Conservation (phyloP, 2,113 vertebrate genomes). For the Strix uralensis region DNA sequence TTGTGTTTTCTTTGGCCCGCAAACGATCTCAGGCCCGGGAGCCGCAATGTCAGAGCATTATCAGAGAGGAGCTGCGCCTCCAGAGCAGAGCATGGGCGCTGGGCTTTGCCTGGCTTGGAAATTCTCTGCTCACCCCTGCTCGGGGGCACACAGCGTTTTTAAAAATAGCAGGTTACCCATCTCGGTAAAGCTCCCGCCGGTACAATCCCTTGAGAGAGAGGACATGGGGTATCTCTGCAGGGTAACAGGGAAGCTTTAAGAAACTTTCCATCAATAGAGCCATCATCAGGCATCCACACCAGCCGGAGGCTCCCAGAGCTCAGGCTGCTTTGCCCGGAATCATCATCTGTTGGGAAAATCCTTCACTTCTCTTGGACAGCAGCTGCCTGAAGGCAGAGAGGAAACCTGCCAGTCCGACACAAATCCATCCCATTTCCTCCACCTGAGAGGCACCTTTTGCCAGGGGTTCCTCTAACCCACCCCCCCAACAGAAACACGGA, state of each 20-base stretch:
- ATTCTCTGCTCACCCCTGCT: not conserved
- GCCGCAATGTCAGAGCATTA: not conserved
- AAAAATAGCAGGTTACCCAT: constrained; percentile 33
- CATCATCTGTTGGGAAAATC: not conserved
- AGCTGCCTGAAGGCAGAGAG: not conserved
- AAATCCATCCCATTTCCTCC: not conserved
- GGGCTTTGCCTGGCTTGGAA: not conserved
- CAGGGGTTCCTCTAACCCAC: not conserved
- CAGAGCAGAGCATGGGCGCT: not conserved
- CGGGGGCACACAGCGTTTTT: not conserved
- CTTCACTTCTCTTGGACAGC: not conserved
- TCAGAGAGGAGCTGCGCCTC: not conserved
- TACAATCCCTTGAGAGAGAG: not conserved
- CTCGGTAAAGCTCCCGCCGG: not conserved
- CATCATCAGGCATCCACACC: rapidly evolving
- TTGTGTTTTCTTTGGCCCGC: constrained; percentile 7
- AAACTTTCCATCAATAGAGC: not conserved
- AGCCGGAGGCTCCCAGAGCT: not conserved
- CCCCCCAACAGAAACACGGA: rapidly evolving
- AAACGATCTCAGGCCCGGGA: not conserved
- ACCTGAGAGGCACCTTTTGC: not conserved
- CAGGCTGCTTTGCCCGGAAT: not conserved
- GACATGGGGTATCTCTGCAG: not conserved
- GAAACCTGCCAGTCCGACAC: not conserved
- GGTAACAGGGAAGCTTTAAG: not conserved